These are phyloP conservation scores for Mixornis gularis DNA, from an alignment of 2,113 vertebrate species.

Conservation along the genomic window DNA sequence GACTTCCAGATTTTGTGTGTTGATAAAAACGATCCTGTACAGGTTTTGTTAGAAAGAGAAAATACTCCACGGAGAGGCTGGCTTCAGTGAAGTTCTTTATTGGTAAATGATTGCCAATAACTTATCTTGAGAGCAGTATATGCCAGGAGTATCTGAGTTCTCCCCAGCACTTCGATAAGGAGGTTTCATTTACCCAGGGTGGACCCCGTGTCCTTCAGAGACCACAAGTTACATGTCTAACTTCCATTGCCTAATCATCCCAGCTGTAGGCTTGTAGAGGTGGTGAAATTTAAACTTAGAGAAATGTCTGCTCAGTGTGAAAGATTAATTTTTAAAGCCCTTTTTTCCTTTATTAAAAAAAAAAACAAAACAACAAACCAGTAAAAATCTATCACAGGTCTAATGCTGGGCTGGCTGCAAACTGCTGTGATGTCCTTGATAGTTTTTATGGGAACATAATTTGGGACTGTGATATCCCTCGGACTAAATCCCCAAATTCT, in stretches of 20 bases:
- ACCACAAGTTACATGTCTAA: background rate
- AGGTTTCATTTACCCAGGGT: background rate
- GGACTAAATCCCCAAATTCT: background rate
- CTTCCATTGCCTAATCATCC: background rate
- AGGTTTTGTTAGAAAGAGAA: background rate
- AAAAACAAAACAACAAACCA: fast-evolving
- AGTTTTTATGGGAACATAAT: background rate
- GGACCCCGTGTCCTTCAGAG: background rate
- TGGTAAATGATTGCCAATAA: slow-evolving; percentile 28
- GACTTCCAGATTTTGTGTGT: background rate
- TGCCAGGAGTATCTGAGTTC: background rate
- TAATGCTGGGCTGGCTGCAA: background rate
- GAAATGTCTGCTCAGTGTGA: background rate
- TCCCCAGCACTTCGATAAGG: background rate
- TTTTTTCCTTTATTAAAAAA: background rate
- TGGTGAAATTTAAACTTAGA: background rate
- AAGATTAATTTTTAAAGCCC: background rate
- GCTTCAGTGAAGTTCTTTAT: background rate
- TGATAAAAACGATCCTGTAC: slow-evolving; percentile 3
- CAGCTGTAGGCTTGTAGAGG: background rate
- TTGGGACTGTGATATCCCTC: background rate
- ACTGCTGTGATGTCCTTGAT: background rate
- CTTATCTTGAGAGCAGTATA: background rate
- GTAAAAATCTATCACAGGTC: background rate
- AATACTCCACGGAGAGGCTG: background rate